Evolutionary conservation across 1,140 invertebrate genomes (phyloP).

Genomic region (Drosophila virilis): DNA sequence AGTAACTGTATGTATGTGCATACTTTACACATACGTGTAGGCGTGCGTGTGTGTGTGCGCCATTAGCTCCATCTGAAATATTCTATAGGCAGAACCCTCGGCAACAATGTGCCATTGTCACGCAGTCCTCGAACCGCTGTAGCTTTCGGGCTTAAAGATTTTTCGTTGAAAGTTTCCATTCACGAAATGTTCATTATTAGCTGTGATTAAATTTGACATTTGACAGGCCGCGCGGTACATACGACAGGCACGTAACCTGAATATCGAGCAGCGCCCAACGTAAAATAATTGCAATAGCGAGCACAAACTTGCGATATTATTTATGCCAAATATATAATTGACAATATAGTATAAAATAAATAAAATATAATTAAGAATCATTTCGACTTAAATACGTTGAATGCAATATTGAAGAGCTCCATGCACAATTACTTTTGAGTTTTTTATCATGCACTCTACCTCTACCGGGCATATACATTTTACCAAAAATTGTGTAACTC

Average conservation of each 20-base stretch:
- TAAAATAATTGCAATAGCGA: slow-evolving; percentile 15
- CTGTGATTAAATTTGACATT: slow-evolving; percentile 56
- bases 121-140: slow-evolving; percentile 40
- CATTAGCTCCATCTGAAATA: slow-evolving; percentile 16
- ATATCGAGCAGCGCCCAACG: not conserved
- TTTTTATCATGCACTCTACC: too few species aligned
- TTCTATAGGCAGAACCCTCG: slow-evolving; percentile 3
- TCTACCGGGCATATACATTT: too few species aligned
- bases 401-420: not conserved
- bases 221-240: slow-evolving; percentile 19
- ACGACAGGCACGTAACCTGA: slow-evolving; percentile 31
- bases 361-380: slow-evolving; percentile 6
- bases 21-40: not conserved
- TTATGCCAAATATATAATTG: slow-evolving; percentile 15
- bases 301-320: not conserved
- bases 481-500: too few species aligned
- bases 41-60: slow-evolving; percentile 5
- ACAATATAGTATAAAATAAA: not conserved
- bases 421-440: not conserved
- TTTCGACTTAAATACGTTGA: not conserved
- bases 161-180: slow-evolving; percentile 56
- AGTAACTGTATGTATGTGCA: not conserved
- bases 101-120: slow-evolving; percentile 56
- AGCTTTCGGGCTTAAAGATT: slow-evolving; percentile 29
- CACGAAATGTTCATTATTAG: slow-evolving; percentile 58